phyloP scores from a whole-genome alignment of 2,113 vertebrate genomes.

The Elephas maximus region DNA sequence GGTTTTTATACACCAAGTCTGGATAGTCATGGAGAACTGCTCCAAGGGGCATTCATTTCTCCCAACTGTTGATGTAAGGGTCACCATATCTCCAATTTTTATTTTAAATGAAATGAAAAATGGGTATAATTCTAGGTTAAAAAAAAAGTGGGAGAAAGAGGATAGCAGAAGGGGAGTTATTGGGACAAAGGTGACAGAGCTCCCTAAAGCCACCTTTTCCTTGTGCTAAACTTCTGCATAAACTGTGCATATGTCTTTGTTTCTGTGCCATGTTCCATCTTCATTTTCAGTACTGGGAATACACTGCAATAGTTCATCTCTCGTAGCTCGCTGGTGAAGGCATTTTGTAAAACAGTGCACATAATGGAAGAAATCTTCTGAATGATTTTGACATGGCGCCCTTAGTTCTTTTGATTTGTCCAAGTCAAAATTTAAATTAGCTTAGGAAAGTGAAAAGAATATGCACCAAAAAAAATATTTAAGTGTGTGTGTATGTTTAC shows the following conservation, averaged over 20 bases:
- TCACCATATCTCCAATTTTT: background rate
- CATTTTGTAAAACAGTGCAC: background rate
- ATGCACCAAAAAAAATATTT: background rate
- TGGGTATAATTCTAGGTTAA: background rate
- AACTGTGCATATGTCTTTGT: fast-evolving
- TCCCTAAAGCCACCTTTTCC: too few relatives aligned
- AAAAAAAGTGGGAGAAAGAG: background rate
- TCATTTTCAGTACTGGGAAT: background rate
- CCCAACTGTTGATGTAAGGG: background rate
- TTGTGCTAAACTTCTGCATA: background rate
- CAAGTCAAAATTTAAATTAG: background rate
- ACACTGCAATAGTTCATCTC: background rate
- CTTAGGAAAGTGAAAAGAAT: background rate
- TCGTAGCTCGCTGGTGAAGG: background rate
- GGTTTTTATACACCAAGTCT: background rate
- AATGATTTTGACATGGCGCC: background rate
- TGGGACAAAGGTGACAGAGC: background rate
- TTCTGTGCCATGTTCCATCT: background rate
- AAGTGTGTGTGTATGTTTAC: background rate
- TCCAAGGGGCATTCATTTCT: background rate
- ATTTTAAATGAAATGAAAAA: conserved; percentile 15
- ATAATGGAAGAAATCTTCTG: background rate
- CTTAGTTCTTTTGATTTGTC: background rate
- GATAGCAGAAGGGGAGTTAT: background rate
- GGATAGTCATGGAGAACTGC: background rate